A percentile compares a stretch with the other conserved stretches of the same genome.
phyloP scores from a whole-genome alignment of 1,140 invertebrate genomes.

The Diploscapter pachys region DNA sequence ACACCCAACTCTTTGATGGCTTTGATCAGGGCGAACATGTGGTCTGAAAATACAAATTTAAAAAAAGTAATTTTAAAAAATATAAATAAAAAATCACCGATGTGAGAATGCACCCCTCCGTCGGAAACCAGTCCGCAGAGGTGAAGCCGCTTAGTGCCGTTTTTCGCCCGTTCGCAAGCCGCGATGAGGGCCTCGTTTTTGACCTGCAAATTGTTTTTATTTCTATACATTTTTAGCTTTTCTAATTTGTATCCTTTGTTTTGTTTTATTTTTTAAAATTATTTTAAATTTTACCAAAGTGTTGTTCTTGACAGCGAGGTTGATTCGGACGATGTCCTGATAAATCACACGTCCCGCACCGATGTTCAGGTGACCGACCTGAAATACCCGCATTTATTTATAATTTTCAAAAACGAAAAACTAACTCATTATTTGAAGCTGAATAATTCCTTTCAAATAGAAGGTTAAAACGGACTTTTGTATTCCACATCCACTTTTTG shows the following conservation, averaged over 20 bases:
- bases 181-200: conserved; percentile 59
- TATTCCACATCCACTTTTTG: too few relatives aligned
- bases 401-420: too few relatives aligned
- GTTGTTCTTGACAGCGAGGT: conserved; percentile 60
- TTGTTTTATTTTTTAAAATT: not conserved
- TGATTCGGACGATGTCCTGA: conserved; percentile 64
- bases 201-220: conserved; percentile 8
- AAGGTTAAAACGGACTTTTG: too few relatives aligned
- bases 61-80: not conserved
- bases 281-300: conserved; percentile 39
- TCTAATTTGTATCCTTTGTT: not conserved
- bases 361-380: conserved; percentile 64
- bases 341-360: conserved; percentile 64
- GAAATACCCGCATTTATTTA: not conserved
- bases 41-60: conserved; percentile 45
- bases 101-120: conserved; percentile 64
- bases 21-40: conserved; percentile 61
- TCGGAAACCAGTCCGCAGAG: conserved; percentile 61
- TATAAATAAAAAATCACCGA: conserved; percentile 37
- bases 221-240: not conserved
- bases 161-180: conserved; percentile 59
- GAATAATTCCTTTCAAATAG: too few relatives aligned
- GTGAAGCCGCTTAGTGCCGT: conserved; percentile 60
- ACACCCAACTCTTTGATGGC: conserved; percentile 60
- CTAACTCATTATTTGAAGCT: too few relatives aligned